phyloP scores from a whole-genome alignment of 2,797 vertebrate species.

The Lycodopsis pacificus region DNA sequence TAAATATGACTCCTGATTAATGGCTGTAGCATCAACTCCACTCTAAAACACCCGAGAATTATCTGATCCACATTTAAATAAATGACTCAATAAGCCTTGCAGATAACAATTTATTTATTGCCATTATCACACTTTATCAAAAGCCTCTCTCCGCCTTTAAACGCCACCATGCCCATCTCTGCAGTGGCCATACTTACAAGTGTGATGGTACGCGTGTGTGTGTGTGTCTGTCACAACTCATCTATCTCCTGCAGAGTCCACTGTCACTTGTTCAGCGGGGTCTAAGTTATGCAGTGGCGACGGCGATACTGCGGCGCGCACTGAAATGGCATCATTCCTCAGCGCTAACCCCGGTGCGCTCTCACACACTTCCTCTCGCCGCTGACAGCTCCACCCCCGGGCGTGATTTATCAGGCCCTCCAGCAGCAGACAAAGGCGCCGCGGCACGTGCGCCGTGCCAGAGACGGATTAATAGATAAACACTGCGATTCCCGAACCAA shows the following conservation, averaged over 20 bases:
- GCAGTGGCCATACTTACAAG: slow-evolving; percentile 69
- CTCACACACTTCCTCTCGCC: slow-evolving; percentile 66
- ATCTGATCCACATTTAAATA: slow-evolving; percentile 40
- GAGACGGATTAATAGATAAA: slow-evolving; percentile 76
- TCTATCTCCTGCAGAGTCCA: slow-evolving; percentile 74
- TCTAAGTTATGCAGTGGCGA: slow-evolving; percentile 82
- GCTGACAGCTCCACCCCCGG: slow-evolving; percentile 66
- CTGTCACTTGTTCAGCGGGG: slow-evolving; percentile 67
- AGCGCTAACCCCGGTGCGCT: slow-evolving; percentile 70
- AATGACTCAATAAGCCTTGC: slow-evolving; percentile 39
- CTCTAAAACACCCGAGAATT: slow-evolving; percentile 1
- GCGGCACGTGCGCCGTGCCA: slow-evolving; percentile 59
- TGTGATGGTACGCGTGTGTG: slow-evolving; percentile 21
- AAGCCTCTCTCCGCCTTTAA: slow-evolving; percentile 50
- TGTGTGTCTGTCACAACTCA: slow-evolving; percentile 51
- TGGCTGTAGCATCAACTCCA: background rate
- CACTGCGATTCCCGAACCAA: slow-evolving; percentile 60
- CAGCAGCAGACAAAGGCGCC: slow-evolving; percentile 63
- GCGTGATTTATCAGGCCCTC: slow-evolving; percentile 81
- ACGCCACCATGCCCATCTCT: slow-evolving; percentile 36
- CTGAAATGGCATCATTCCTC: slow-evolving; percentile 83
- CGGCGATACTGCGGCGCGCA: slow-evolving; percentile 70
- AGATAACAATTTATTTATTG: slow-evolving; percentile 54
- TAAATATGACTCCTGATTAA: slow-evolving; percentile 21
- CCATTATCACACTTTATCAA: slow-evolving; percentile 27